Evolutionary conservation across 2,888 invertebrate species (phyloP), one percentile per base, ranked within the genome.

Genomic region (Pedicia rivosa): DNA sequence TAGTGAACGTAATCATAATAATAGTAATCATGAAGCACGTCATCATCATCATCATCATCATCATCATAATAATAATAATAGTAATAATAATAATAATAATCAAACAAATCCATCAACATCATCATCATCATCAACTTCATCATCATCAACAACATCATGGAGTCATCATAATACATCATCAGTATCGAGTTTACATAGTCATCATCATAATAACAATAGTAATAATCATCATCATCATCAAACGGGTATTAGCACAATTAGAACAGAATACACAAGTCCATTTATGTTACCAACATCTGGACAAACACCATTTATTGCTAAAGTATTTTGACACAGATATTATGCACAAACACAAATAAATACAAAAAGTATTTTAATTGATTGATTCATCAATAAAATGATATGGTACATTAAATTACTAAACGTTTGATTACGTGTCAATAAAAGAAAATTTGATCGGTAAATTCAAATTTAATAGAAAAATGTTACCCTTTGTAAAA

Each of bases 291-390:
- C 35, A 44, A 37, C 39, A 44, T 25, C 37, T 43, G 36, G 45
- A 44, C 12, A 40, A 38, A 28, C 20, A 58, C 60, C 62, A 6
- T 62, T 62, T 40, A 62, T 62, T 24, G 62, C 62, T 3, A 62
- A 62, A 50, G 62, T 62, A 40, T 62, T 62, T 52, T 62, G 62
- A 62, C 62, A 62, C 45, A 49, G 57, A 50, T 62, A 62, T 50
- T 60, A 59, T 43, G 57, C 59, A 31, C 58, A 59, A 32, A 53
- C 52, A 9, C 36, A 57, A 48, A 50, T 47, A 28, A 43, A 47
- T 39, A 47, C 49, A 31, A 53, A 54, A 40, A 50, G 51, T 39
- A 52, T 55, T 32, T 48, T 60, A 34, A 57, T 60, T 44, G 60
- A 59, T 46, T 59, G 60, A 59, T n/a, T n/a, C n/a, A n/a, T n/a